Percentiles rank a stretch among this genome's conserved stretches.
Conservation (phyloP, 2,888 invertebrate genomes). For the Thelaira solivaga region DNA sequence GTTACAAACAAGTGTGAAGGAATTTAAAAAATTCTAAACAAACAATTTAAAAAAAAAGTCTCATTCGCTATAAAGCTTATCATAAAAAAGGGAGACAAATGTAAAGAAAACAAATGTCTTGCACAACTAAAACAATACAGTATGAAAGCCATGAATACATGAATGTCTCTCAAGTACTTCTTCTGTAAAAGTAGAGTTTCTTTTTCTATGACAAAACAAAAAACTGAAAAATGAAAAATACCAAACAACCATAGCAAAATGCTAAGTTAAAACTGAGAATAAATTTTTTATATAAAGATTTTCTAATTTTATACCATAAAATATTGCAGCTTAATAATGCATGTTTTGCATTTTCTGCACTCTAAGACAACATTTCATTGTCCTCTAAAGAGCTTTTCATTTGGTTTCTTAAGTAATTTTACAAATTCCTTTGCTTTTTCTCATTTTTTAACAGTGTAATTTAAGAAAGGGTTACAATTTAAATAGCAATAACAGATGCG, state of each 20-base stretch:
- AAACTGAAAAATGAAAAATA: slow-evolving; percentile 11
- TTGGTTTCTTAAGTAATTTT: slow-evolving; percentile 9
- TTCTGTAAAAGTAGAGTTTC: not conserved
- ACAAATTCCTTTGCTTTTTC: not conserved
- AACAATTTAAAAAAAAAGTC: slow-evolving; percentile 6
- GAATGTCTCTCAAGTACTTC: slow-evolving; percentile 41
- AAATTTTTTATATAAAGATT: slow-evolving; percentile 23
- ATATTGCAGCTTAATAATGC: slow-evolving; percentile 47
- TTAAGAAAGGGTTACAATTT: no score
- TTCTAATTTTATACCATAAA: slow-evolving; percentile 52
- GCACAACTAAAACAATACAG: not conserved
- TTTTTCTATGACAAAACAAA: slow-evolving; percentile 14
- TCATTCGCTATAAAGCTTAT: slow-evolving; percentile 23
- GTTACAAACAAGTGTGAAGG: slow-evolving; percentile 41
- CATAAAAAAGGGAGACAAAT: not conserved
- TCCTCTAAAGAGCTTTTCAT: slow-evolving; percentile 32
- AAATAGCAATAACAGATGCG: no score
- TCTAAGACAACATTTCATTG: slow-evolving; percentile 19
- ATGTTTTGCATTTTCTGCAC: slow-evolving; percentile 30
- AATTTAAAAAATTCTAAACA: slow-evolving; percentile 35
- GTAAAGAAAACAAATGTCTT: slow-evolving; percentile 10
- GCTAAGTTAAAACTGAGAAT: no score
- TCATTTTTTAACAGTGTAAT: not conserved
- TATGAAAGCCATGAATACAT: slow-evolving; percentile 4
- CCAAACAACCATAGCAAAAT: not conserved